These are phyloP conservation scores for Myrmecobius fasciatus DNA, from an alignment of 2,113 vertebrate species.

Conservation along the genomic window DNA sequence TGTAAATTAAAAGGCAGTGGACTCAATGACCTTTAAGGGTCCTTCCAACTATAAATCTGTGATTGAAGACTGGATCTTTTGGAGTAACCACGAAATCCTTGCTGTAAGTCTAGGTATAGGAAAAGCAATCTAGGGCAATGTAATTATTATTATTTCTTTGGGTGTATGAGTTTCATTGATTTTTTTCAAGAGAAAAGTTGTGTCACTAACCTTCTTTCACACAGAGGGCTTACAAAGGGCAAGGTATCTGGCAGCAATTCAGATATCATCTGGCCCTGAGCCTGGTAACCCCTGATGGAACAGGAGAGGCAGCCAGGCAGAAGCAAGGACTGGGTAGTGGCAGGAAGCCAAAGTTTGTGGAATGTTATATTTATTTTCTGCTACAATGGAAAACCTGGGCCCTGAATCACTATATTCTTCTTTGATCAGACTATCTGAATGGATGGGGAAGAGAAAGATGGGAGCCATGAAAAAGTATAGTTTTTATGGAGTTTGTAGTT, in stretches of 20 bases:
- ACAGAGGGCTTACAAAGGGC: not conserved
- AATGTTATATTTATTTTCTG: not conserved
- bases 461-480: not conserved
- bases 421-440: not conserved
- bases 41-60: not conserved
- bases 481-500: not conserved
- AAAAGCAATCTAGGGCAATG: slow-evolving; percentile 9
- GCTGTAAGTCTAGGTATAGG: not conserved
- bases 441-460: not conserved
- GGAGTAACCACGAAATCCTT: not conserved
- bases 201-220: slow-evolving; percentile 29
- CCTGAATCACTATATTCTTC: not conserved
- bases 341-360: not conserved
- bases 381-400: not conserved
- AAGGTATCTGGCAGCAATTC: slow-evolving; percentile 1
- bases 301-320: not conserved
- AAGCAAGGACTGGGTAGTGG: not conserved
- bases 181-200: slow-evolving; percentile 51
- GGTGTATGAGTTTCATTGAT: slow-evolving; percentile 57
- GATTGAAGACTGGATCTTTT: slow-evolving; percentile 20
- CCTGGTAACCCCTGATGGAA: not conserved
- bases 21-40: not conserved
- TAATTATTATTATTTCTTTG: slow-evolving; percentile 49
- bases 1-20: not conserved
- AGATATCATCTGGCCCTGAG: not conserved